Percentiles rank a stretch among this genome's conserved stretches.
phyloP scores from a whole-genome alignment of 2,113 vertebrate genomes.

The Aldabrachelys gigantea region DNA sequence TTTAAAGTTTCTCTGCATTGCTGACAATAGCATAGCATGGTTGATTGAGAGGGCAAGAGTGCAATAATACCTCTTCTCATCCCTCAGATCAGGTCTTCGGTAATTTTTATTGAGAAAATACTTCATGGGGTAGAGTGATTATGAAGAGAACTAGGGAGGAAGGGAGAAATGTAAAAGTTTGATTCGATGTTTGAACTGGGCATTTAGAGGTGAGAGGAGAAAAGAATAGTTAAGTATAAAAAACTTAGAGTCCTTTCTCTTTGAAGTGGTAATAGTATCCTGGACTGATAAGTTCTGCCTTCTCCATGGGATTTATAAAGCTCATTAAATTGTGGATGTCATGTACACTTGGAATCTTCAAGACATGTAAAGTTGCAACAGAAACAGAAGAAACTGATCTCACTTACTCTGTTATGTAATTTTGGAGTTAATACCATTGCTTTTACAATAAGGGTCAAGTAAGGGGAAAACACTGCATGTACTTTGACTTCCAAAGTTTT shows the following conservation, averaged over 20 bases:
- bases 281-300: not conserved
- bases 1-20: not conserved
- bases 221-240: not conserved
- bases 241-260: not conserved
- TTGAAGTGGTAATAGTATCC: not conserved
- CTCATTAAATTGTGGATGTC: not conserved
- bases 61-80: not conserved
- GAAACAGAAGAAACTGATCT: not conserved
- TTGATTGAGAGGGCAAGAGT: not conserved
- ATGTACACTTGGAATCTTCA: not conserved
- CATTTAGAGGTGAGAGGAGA: not conserved
- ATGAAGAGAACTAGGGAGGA: not conserved
- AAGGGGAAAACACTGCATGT: not conserved
- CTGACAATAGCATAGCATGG: not conserved
- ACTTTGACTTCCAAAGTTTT: not conserved
- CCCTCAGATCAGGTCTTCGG: not conserved
- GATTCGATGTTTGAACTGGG: not conserved
- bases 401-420: not conserved
- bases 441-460: not conserved
- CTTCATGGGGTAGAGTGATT: not conserved
- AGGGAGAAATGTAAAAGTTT: not conserved
- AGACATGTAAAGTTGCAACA: not conserved
- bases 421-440: not conserved
- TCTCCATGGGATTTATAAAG: not conserved
- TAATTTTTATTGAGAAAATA: not conserved